Base-by-base conservation (phyloP, 2,113 vertebrate species). In the Pterophyllum scalare region DNA sequence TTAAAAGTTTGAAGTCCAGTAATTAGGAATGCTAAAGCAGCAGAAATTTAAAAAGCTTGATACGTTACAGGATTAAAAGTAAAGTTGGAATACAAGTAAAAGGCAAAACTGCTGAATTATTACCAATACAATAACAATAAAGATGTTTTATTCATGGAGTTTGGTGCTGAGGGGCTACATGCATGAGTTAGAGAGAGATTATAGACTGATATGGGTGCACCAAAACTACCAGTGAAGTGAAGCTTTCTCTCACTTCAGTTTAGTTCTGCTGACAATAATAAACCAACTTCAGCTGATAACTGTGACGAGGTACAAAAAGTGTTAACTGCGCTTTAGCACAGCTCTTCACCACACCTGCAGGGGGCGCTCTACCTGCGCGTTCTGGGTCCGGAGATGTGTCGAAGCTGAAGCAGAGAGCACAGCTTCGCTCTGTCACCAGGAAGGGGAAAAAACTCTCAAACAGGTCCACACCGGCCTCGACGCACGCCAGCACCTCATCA, bases 401-500 rank as follows among this genome's bases (percentile, higher is more conserved):
- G 2, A 96, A 98, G 93, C 79, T 88, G 93, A 99, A 99, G 86
- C 93, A 93, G 35, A 99, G 95, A 72, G 98, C 98, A 43, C 97
- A 97, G 79, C 98, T 97, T 87, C 97, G 91, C 86, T 99, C 98
- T 0, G 98, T 98, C 93, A 96, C 97, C 94, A 97, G 96, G 93
- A 97, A 99, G 7, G 98, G 98, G 86, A 99, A 99, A 90, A 96
- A 97, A 80, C 97, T 96, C 94, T 99, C 98, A 90, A 99, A 99
- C 80, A 99, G 94, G 89, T 99, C 98, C 86, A 99, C 96, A 17
- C 98, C 98, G 9, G 96, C 97, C 90, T 98, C 97, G 78, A 97
- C 93, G 75, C 96, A 99, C 7, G 95, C 96, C 2, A 99, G 90
- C 43, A 99, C 97, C 83, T 99, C 97, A 79, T 99, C 98, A 4